Base-by-base conservation (phyloP, 2,888 invertebrate species). In the Mesodorylaimus sp. region DNA sequence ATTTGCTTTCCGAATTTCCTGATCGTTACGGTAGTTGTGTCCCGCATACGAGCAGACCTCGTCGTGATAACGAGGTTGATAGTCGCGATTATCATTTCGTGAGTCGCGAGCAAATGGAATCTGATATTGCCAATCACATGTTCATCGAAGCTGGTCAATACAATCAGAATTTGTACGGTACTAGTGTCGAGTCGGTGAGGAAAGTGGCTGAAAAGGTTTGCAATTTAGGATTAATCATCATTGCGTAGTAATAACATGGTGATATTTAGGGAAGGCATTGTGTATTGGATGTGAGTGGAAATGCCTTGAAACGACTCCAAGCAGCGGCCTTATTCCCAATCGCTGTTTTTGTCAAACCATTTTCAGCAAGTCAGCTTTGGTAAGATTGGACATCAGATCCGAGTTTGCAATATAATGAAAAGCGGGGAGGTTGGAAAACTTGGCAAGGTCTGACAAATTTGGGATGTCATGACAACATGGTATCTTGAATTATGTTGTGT, bases 121-220 rank as follows among this genome's bases (percentile, higher is more conserved):
- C 60, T 13, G 73, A 74, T 59, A 73, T 73, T 36, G 67, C 93
- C 73, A 91, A 91, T 74, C 93, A 97, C 69, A 73, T 93, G 67
- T 99, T 99, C 73, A 99, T 99, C 58, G 97, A 99, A 73, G 97
- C 97, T 51, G 97, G 97, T 52, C 93, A 97, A 73, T 99, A 95
- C 74, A 97, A 97, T 75, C 93, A 93, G 67, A 99, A 99, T 74
- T 76, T 99, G 61, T 99, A 99, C 71, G 97, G 97, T 47, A 99
- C 97, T 43, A 91, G 91, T 50, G 89, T 97, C 53, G 86, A 91
- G 42, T 89, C 91, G 51, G 95, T 97, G 27, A 76, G 83, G 61
- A 89, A 93, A 71, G 93, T 97, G 49, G 89, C 93, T 54, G 86
- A 88, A 66, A 85, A 87, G 76, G 83, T 82, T 16, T 93, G 71